A percentile compares a stretch with the other conserved stretches of the same genome.
phyloP scores from a whole-genome alignment of 2,113 vertebrate species.

The Oxyruncus cristatus region DNA sequence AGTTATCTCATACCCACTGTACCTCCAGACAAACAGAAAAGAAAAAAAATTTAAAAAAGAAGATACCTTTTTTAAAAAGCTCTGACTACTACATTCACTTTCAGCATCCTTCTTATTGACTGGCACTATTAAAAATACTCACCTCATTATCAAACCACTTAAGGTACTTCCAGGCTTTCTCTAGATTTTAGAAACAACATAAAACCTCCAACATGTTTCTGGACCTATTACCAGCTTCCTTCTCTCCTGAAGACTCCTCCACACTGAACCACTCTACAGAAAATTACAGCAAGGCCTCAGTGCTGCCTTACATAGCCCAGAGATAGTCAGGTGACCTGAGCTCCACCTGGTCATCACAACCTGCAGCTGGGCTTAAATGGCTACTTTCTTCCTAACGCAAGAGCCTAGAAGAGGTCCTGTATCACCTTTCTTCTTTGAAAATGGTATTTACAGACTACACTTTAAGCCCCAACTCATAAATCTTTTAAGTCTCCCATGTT shows the following conservation, averaged over 20 bases:
- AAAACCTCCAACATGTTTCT: rapidly evolving
- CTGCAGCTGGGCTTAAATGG: not conserved
- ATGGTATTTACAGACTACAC: not conserved
- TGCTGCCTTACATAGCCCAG: not conserved
- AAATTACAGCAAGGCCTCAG: rapidly evolving
- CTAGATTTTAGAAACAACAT: rapidly evolving
- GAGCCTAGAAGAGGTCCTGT: not conserved
- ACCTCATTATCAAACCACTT: not conserved
- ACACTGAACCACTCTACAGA: rapidly evolving
- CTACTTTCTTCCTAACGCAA: not conserved
- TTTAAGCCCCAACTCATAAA: not conserved
- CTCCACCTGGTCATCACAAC: not conserved
- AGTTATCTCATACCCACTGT: rapidly evolving
- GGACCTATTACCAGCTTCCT: rapidly evolving
- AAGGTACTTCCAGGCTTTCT: not conserved
- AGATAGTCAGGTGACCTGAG: not conserved
- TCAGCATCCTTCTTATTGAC: not conserved
- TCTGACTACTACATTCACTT: rapidly evolving
- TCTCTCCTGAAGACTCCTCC: not conserved
- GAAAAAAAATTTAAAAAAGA: rapidly evolving
- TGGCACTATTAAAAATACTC: not conserved
- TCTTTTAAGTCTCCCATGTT: not conserved
- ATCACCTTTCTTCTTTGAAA: not conserved
- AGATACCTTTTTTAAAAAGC: not conserved
- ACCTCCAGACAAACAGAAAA: rapidly evolving